These are phyloP conservation scores for Potamilus streckersoni DNA, from an alignment of 1,140 invertebrate genomes.

Conservation along the genomic window DNA sequence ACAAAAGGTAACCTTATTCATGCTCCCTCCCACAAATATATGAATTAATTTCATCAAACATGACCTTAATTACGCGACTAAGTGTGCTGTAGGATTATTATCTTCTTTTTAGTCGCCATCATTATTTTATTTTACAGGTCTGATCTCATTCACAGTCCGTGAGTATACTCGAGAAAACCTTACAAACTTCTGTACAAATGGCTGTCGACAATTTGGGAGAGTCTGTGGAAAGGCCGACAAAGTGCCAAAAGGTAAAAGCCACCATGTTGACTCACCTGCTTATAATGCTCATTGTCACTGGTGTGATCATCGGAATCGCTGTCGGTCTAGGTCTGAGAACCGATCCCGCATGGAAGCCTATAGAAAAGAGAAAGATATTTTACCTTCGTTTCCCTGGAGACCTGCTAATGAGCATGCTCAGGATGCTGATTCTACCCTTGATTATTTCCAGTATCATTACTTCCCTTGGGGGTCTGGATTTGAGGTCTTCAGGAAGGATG, in stretches of 20 bases:
- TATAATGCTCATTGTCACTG: slow-evolving; percentile 67
- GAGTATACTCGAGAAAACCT: too few relatives aligned
- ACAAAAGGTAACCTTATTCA: too few relatives aligned
- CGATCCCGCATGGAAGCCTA: slow-evolving; percentile 36
- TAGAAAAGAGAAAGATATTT: slow-evolving; percentile 49
- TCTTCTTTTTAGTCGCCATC: too few relatives aligned
- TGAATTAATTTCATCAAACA: too few relatives aligned
- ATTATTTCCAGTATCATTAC: slow-evolving; percentile 68
- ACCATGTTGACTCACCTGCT: slow-evolving; percentile 43
- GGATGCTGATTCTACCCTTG: slow-evolving; percentile 69
- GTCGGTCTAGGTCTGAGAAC: slow-evolving; percentile 41
- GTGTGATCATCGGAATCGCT: slow-evolving; percentile 42
- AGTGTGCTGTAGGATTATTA: too few relatives aligned
- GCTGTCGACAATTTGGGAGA: too few relatives aligned
- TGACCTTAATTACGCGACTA: too few relatives aligned
- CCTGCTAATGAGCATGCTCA: slow-evolving; percentile 69
- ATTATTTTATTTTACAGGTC: too few relatives aligned
- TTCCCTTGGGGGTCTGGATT: slow-evolving; percentile 53
- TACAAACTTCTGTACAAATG: too few relatives aligned
- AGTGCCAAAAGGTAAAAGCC: not conserved
- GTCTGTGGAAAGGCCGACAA: too few relatives aligned
- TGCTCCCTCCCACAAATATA: too few relatives aligned
- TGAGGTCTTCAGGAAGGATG: slow-evolving; percentile 51
- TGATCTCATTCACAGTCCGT: too few relatives aligned
- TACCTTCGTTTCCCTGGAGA: slow-evolving; percentile 68